Evolutionary conservation across 2,113 vertebrate genomes (phyloP).

Genomic region (Heterotilapia buettikoferi): DNA sequence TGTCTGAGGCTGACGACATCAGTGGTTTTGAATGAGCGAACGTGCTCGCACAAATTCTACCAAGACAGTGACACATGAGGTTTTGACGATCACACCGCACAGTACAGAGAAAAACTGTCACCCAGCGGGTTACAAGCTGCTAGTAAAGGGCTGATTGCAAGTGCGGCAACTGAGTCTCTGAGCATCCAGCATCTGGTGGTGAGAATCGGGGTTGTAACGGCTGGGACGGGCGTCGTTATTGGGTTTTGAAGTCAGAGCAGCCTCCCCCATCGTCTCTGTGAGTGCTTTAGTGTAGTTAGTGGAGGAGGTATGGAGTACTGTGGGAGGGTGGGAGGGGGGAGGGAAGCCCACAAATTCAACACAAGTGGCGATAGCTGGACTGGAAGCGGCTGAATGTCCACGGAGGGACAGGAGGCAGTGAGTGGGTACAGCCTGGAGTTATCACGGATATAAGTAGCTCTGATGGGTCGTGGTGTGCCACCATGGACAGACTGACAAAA

Average conservation of each 20-base stretch:
- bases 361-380: slow-evolving; percentile 19
- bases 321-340: neutral
- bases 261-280: slow-evolving; percentile 56
- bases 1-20: slow-evolving; percentile 61
- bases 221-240: neutral
- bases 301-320: slow-evolving; percentile 43
- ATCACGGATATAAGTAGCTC: slow-evolving; percentile 37
- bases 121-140: slow-evolving; percentile 36
- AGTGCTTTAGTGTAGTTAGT: slow-evolving; percentile 78
- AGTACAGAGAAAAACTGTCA: slow-evolving; percentile 45
- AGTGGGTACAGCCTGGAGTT: slow-evolving; percentile 54
- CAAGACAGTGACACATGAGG: slow-evolving; percentile 56
- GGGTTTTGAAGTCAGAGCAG: slow-evolving; percentile 33
- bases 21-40: slow-evolving; percentile 66
- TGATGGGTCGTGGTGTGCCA: slow-evolving; percentile 30
- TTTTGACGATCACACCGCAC: slow-evolving; percentile 46
- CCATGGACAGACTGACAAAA: slow-evolving; percentile 4
- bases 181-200: slow-evolving; percentile 50
- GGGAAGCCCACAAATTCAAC: slow-evolving; percentile 14
- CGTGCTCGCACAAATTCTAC: slow-evolving; percentile 47
- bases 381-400: slow-evolving; percentile 31
- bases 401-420: slow-evolving; percentile 27
- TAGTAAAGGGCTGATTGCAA: slow-evolving; percentile 56
- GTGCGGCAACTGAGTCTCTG: slow-evolving; percentile 56
- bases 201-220: neutral